phyloP scores from a whole-genome alignment of 2,113 vertebrate genomes.

The Sphaerodactylus townsendi region DNA sequence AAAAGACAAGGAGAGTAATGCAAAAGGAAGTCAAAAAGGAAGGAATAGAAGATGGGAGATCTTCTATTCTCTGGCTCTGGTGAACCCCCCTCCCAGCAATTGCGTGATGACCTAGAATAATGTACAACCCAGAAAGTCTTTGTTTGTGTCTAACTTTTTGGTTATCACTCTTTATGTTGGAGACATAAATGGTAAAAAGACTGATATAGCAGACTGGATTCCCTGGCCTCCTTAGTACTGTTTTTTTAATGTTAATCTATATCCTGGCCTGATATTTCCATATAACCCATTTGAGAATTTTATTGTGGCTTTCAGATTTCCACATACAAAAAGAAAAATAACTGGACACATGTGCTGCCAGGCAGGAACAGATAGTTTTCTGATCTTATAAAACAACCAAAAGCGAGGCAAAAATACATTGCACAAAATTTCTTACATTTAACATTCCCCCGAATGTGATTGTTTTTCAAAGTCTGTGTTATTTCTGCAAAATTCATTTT shows the following conservation, averaged over 20 bases:
- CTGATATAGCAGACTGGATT: neutral
- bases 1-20: too few relatives aligned
- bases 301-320: neutral
- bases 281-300: neutral
- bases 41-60: neutral
- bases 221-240: neutral
- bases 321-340: neutral
- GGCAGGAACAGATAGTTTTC: neutral
- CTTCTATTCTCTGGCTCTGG: neutral
- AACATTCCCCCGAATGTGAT: neutral
- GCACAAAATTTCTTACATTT: neutral
- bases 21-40: too few relatives aligned
- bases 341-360: neutral
- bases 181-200: neutral
- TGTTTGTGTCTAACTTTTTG: neutral
- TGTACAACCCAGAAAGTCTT: neutral
- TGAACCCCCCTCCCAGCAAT: too few relatives aligned
- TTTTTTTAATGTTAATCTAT: neutral
- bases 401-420: neutral
- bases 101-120: neutral
- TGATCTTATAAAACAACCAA: neutral
- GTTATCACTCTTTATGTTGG: neutral
- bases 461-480: neutral
- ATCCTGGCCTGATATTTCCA: neutral
- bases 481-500: constrained; percentile 2